phyloP scores from a whole-genome alignment of 2,888 invertebrate species.

The Perizoma flavofasciatum region DNA sequence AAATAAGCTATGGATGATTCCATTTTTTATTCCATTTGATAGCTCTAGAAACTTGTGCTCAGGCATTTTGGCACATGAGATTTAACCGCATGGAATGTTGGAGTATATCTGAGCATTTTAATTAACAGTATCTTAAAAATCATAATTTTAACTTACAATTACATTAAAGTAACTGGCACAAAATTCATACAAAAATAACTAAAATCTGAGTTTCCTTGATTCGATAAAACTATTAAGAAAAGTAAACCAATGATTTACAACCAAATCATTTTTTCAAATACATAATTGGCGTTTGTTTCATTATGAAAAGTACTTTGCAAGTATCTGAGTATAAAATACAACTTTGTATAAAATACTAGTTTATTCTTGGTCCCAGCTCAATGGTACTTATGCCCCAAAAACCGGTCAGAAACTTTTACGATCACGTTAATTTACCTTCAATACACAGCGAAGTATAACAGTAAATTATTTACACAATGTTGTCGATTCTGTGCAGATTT shows the following conservation, averaged over 20 bases:
- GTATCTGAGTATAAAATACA: too few species aligned
- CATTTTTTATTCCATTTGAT: too few species aligned
- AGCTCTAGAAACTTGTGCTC: slow-evolving; percentile 11
- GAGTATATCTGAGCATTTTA: slow-evolving; percentile 64
- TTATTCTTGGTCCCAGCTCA: too few species aligned
- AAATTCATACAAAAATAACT: slow-evolving; percentile 62
- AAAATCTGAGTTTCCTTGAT: slow-evolving; percentile 8
- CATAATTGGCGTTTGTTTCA: not conserved
- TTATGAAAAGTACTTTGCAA: too few species aligned
- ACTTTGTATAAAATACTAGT: too few species aligned
- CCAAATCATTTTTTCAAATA: not conserved
- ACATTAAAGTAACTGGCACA: slow-evolving; percentile 74
- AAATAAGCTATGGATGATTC: too few species aligned
- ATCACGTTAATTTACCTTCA: not conserved
- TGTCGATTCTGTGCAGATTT: too few species aligned
- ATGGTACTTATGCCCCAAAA: too few species aligned
- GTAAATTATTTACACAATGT: too few species aligned
- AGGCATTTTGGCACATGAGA: slow-evolving; percentile 68
- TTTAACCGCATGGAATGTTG: slow-evolving; percentile 50
- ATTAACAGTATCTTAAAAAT: slow-evolving; percentile 39
- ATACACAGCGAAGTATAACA: slow-evolving; percentile 11
- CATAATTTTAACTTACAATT: slow-evolving; percentile 44
- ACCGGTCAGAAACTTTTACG: too few species aligned
- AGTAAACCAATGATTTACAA: not conserved
- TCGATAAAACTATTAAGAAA: not conserved